phyloP scores from a whole-genome alignment of 2,888 invertebrate genomes.

The Dicranocentrus wangi region DNA sequence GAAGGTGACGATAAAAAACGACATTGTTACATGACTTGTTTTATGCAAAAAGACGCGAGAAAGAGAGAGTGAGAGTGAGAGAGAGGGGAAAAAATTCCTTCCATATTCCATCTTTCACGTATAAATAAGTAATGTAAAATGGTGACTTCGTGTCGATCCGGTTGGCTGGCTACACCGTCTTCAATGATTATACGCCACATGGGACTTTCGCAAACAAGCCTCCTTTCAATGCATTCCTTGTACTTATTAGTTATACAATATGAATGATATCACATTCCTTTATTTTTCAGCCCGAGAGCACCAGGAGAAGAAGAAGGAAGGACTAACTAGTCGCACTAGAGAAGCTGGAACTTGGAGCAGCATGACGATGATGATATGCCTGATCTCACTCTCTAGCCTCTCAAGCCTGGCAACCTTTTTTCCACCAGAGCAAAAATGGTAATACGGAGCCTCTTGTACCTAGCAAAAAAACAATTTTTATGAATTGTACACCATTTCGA shows the following conservation, averaged over 20 bases:
- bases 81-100: background rate
- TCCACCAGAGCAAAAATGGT: too few species aligned
- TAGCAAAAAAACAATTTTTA: constrained; percentile 14
- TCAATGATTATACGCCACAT: too few species aligned
- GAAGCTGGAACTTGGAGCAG: too few species aligned
- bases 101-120: constrained; percentile 1
- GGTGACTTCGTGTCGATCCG: constrained; percentile 12
- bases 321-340: too few species aligned
- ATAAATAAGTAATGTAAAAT: constrained; percentile 17
- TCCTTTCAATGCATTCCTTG: constrained; percentile 22
- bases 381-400: too few species aligned
- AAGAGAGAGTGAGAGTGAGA: background rate
- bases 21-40: constrained; percentile 2
- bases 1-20: constrained; percentile 38
- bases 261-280: constrained; percentile 20
- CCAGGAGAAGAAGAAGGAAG: too few species aligned
- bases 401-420: too few species aligned
- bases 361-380: too few species aligned
- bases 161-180: background rate
- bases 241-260: constrained; percentile 19
- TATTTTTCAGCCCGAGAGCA: too few species aligned
- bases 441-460: too few species aligned
- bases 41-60: constrained; percentile 3
- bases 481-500: constrained; percentile 5
- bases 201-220: background rate